A percentile compares a stretch with the other conserved stretches of the same genome.
phyloP scores from a whole-genome alignment of 2,888 invertebrate species.

The Oscheius sp. region DNA sequence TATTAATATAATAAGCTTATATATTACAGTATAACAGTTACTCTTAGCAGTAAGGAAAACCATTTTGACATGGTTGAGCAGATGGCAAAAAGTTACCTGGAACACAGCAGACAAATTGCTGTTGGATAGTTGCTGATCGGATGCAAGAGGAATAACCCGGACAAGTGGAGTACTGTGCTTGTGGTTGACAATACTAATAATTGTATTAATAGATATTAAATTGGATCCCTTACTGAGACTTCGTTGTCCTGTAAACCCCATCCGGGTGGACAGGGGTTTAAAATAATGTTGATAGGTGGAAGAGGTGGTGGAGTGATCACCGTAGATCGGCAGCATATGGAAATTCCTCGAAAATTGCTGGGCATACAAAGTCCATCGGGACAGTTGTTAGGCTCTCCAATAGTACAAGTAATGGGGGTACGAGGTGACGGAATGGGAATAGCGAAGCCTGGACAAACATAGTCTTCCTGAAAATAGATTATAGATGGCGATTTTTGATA shows the following conservation, averaged over 20 bases:
- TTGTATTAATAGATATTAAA: neutral
- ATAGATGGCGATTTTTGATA: neutral
- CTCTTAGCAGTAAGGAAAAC: conserved; percentile 18
- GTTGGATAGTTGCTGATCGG: conserved; percentile 11
- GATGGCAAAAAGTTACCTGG: conserved; percentile 22
- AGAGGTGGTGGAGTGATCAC: conserved; percentile 1
- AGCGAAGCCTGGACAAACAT: conserved; percentile 25
- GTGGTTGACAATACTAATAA: conserved; percentile 27
- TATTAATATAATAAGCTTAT: neutral
- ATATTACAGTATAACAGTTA: neutral
- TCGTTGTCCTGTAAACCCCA: conserved; percentile 28
- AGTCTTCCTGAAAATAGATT: conserved; percentile 24
- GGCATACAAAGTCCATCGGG: conserved; percentile 30
- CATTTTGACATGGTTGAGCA: neutral
- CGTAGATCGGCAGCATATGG: conserved; percentile 28
- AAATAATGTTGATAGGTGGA: neutral
- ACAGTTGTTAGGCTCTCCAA: conserved; percentile 22
- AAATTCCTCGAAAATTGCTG: conserved; percentile 23
- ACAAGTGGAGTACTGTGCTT: conserved; percentile 12
- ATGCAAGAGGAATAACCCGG: conserved; percentile 32
- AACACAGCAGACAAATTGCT: conserved; percentile 31
- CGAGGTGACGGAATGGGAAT: conserved; percentile 7
- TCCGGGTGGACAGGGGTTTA: conserved; percentile 29
- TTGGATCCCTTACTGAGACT: conserved; percentile 5
- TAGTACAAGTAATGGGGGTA: conserved; percentile 3